Evolutionary conservation across 2,888 invertebrate genomes (phyloP).

Genomic region (Lasioglossum vierecki): DNA sequence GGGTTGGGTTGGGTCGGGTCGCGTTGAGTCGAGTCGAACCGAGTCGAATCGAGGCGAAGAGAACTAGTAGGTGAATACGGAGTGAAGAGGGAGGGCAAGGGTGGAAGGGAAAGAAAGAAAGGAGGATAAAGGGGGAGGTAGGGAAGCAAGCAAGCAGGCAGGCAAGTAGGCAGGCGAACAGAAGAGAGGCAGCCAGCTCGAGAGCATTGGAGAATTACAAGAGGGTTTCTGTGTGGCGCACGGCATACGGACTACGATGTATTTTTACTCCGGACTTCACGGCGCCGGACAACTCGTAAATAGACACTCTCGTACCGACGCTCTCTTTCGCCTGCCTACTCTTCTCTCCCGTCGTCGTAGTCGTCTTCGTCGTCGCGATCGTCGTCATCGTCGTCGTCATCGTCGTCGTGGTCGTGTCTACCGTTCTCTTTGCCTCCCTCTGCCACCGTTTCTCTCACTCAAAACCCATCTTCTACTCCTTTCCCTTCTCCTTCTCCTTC

Average conservation of each 20-base stretch:
- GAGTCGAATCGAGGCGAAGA: constrained; percentile 7
- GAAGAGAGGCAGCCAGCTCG: constrained; percentile 47
- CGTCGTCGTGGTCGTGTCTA: not conserved
- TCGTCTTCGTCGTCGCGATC: constrained; percentile 15
- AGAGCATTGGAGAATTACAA: constrained; percentile 71
- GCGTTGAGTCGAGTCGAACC: not conserved
- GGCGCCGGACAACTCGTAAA: constrained; percentile 84
- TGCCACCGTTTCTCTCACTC: not conserved
- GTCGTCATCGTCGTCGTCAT: not conserved
- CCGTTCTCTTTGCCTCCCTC: constrained; percentile 22
- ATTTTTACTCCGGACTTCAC: constrained; percentile 84
- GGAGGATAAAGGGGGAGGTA: constrained; percentile 23
- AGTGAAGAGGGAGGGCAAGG: constrained; percentile 20
- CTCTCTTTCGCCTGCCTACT: constrained; percentile 62
- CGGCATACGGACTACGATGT: constrained; percentile 80
- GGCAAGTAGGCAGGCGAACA: constrained; percentile 29
- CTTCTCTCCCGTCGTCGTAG: constrained; percentile 57
- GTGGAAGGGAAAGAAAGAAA: not conserved
- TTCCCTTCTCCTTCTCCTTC: not conserved
- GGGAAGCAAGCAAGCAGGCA: constrained; percentile 7
- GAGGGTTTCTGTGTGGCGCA: constrained; percentile 74
- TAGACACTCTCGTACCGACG: constrained; percentile 80
- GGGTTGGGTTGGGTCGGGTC: not conserved
- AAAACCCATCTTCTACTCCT: constrained; percentile 1
- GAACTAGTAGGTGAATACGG: not conserved